Base-by-base conservation (phyloP, 1,140 invertebrate species). In the Papilio polytes region DNA sequence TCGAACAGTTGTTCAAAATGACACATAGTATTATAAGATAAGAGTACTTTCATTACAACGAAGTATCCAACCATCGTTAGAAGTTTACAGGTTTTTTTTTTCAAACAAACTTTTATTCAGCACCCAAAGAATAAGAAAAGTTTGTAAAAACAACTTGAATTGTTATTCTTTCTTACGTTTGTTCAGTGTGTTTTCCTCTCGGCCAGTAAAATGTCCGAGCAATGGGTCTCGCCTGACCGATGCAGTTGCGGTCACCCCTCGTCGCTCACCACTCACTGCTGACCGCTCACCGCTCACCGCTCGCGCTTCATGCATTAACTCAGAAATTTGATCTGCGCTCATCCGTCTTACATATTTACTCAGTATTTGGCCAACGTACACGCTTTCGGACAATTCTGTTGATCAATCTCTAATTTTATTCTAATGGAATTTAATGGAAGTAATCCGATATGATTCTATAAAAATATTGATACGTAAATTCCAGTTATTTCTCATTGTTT, bases 291-390 rank as follows among this genome's bases (percentile, higher is more conserved):
- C 44, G 46, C 74, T 73, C 46, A 13, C 18, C n/a, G 44, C 20
- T n/a, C 20, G 18, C 20, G 22, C 46, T 76, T 1, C 77, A 78
- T 78, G 79, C 81, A 82, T 82, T 82, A 82, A 76, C 26, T 51
- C 63, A 13, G 81, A 80, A 82, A 82, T 70, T 63, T 80, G 74
- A 82, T 56, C 74, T 36, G 3, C 13, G 63, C 26, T 70, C 77
- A 82, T 82, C 78, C 72, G 73, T 82, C 81, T 74, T 80, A 46
- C 36, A n/a, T 82, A 80, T 82, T 82, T 66, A 73, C 79, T 80
- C 80, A 79, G 72, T 36, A 82, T 80, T 80, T 70, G 51, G 72
- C 36, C n/a, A 73, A 73, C 72, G 9, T 41, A 9, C n/a, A 15
- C 2, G 72, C 36, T 73, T 22, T 66, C 48, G 12, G 10, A 44